Evolutionary conservation across 2,113 vertebrate species (phyloP).

Genomic region (mouse (Mus musculus)): GRCm39 chr6:137190001-137190500

Average conservation of each 20-base stretch:
- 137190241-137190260: neutral
- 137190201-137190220: neutral
- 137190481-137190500: neutral
- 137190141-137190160: neutral
- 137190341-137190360: neutral
- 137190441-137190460: slow-evolving; percentile 11
- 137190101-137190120: neutral
- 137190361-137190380: neutral
- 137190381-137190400: neutral
- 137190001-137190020: neutral
- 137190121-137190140: neutral
- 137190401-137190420: neutral
- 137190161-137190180: neutral
- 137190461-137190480: neutral
- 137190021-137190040: no score
- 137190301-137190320: neutral
- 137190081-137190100: neutral
- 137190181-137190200: neutral
- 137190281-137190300: neutral
- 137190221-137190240: neutral
- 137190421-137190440: slow-evolving; percentile 21
- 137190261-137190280: neutral
- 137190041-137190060: neutral
- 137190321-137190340: neutral
- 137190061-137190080: neutral